Evolutionary conservation across 2,888 invertebrate genomes (phyloP), one percentile per base, ranked within the genome.

Genomic region (Calliphora vomitoria): DNA sequence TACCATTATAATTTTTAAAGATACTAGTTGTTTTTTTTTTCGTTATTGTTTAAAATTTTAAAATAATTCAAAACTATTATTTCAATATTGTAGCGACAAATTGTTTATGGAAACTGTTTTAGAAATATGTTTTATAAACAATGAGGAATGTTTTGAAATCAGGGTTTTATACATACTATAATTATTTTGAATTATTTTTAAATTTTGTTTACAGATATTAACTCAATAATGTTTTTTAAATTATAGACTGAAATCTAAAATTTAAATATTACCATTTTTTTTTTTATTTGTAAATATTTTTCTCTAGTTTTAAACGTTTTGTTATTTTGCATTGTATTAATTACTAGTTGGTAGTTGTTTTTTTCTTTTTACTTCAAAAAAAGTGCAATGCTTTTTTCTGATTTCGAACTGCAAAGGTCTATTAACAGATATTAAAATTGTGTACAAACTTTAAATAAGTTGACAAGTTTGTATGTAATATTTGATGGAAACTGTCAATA

Each of bases 131-230:
- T 55, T 47, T 13, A 53, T 58, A 66, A 66, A 41, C 4, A 31
- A 78, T 68, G 72, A 68, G 84, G 82, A 83, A 76, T 83, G 76
- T 83, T 83, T 31, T 41, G 25, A 80, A 71, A 72, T 62, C 11
- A 50, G 58, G 18, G 15, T 38, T n/a, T 13, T 35, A 8, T 35
- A 4, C n/a, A 50, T 6, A n/a, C n/a, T n/a, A 74, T 35, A 62
- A 55, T 35, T 69, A 31, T 53, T 53, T 78, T 66, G 18, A 20
- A 44, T 69, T 60, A 18, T 41, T 35, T 80, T 31, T 55, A 3
- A 81, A 69, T 18, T 3, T 15, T 20, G n/a, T 25, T 25, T 25
- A 25, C 25, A 25, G 25, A 1, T 25, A 25, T 66, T 6, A 13
- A 38, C 44, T 44, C 11, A 50, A n/a, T 50, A 50, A n/a, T 6